A percentile compares a stretch with the other conserved stretches of the same genome.
Conservation (phyloP, 2,888 invertebrate genomes). For the Caenorhabditis auriculariae region DNA sequence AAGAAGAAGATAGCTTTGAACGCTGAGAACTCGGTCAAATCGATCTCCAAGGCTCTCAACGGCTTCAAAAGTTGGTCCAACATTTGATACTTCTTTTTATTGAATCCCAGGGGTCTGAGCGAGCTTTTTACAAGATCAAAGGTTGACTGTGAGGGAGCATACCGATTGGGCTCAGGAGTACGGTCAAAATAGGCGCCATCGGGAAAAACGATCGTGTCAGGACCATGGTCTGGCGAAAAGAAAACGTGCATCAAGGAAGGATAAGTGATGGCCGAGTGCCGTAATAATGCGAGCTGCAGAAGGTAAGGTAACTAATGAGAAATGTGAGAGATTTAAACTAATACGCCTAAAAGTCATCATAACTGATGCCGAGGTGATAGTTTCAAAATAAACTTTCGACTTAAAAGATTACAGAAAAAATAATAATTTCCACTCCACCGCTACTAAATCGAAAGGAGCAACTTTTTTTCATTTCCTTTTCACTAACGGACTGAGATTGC, state of each 20-base stretch:
- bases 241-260: slow-evolving; percentile 62
- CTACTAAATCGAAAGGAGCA: too few relatives aligned
- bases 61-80: slow-evolving; percentile 60
- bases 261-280: slow-evolving; percentile 61
- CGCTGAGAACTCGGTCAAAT: slow-evolving; percentile 60
- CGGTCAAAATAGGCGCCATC: slow-evolving; percentile 60
- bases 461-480: too few relatives aligned
- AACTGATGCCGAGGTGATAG: too few relatives aligned
- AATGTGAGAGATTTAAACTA: slow-evolving; percentile 1
- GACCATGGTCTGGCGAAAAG: slow-evolving; percentile 56
- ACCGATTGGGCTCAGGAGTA: slow-evolving; percentile 53
- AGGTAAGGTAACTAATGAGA: not conserved
- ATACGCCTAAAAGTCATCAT: too few relatives aligned
- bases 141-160: not conserved
- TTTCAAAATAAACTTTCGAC: too few relatives aligned
- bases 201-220: slow-evolving; percentile 60
- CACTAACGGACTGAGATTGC: too few relatives aligned
- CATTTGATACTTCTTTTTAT: slow-evolving; percentile 56
- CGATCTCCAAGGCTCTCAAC: slow-evolving; percentile 54
- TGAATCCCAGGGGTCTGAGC: slow-evolving; percentile 45
- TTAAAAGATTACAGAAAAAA: too few relatives aligned
- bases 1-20: slow-evolving; percentile 62
- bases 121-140: slow-evolving; percentile 1
- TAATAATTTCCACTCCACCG: too few relatives aligned
- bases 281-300: slow-evolving; percentile 54